Base-by-base conservation (phyloP, 1,140 invertebrate species). In the Cotesia typhae region DNA sequence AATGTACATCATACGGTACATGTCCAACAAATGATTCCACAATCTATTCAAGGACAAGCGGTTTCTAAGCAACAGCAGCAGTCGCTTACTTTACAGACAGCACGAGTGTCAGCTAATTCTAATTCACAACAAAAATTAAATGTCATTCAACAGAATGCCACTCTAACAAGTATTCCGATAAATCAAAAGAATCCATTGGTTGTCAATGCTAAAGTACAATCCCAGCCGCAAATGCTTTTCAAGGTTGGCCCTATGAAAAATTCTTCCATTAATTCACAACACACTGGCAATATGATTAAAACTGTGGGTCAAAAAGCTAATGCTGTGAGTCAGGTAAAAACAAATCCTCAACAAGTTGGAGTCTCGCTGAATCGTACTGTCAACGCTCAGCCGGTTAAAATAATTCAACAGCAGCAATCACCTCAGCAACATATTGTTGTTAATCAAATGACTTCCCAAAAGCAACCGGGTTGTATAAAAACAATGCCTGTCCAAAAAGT, bases 391-490 rank as follows among this genome's bases (percentile, higher is more conserved):
- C 71, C 81, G 0, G 69, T 85, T 5, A 86, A 84, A 72, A 84
- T 82, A 4, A 80, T 83, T 35, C 82, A 81, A 37, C 83, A 83
- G 36, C 76, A 83, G 14, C 66, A 67, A 12, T 41, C 52, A 57
- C 70, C 70, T 1, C 74, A 75, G 61, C 82, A 81, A n/a, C 79
- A 79, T 53, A 20, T 78, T 1, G 76, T 81, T 10, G 35, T 51
- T 4, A 67, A n/a, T 67, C 9, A 51, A 17, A 51, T 28, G 76
- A 38, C 60, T 76, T 4, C 20, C 38, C 82, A 82, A 36, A 84
- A 84, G 38, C 82, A 85, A 37, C 80, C 83, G 0, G 84, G 84
- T 14, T 84, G 83, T 52, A 83, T 87, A 4, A 86, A 87, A 35
- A 86, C 84, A 0, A 85, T 87, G 60, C 80, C 83, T 0, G 75